phyloP scores from a whole-genome alignment of 1,140 invertebrate species.

The Pogonomyrmex californicus region DNA sequence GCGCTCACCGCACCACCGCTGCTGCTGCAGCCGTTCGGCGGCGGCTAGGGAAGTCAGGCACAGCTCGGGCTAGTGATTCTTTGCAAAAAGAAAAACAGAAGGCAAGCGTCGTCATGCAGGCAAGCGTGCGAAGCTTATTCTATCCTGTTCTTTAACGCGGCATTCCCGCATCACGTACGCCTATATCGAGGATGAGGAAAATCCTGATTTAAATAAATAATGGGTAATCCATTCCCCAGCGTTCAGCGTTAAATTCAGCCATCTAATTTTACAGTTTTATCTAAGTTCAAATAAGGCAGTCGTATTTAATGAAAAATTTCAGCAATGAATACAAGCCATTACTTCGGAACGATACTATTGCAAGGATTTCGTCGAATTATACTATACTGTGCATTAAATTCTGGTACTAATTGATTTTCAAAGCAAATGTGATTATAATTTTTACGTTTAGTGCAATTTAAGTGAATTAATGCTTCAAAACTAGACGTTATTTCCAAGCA shows the following conservation, averaged over 20 bases:
- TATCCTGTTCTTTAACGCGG: constrained; percentile 60
- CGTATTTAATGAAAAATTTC: constrained; percentile 10
- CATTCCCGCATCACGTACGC: neutral
- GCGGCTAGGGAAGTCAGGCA: constrained; percentile 86
- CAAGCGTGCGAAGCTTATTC: constrained; percentile 85
- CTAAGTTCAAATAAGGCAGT: neutral
- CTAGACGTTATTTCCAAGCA: constrained; percentile 35
- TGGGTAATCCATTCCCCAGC: neutral
- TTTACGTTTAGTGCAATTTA: constrained; percentile 40
- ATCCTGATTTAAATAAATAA: neutral
- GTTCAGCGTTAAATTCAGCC: neutral
- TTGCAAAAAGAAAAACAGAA: constrained; percentile 84
- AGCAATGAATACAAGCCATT: neutral
- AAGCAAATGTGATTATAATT: constrained; percentile 19
- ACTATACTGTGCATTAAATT: constrained; percentile 19
- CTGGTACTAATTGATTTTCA: neutral
- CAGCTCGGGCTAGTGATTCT: constrained; percentile 86
- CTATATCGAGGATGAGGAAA: neutral
- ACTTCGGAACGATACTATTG: neutral
- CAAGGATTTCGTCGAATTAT: constrained; percentile 4
- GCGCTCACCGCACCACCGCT: constrained; percentile 47
- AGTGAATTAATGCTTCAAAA: constrained; percentile 2
- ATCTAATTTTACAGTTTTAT: constrained; percentile 1
- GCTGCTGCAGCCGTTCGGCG: constrained; percentile 76
- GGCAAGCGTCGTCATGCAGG: constrained; percentile 86